Percentiles rank a stretch among this genome's conserved stretches.
Conservation (phyloP, 2,888 invertebrate genomes). For the Heliconius cydno region DNA sequence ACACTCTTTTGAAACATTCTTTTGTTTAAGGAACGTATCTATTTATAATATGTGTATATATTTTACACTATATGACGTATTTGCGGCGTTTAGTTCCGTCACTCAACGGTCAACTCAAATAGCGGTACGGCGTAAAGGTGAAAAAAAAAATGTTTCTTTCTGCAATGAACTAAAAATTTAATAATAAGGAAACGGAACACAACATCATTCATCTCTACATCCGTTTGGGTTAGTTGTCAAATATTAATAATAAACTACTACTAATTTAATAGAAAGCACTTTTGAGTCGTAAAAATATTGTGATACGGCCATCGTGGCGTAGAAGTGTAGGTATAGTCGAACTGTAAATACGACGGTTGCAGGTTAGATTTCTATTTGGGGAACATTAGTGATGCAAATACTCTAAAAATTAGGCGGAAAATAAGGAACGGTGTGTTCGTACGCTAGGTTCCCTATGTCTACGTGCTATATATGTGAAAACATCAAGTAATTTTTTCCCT, state of each 20-base stretch:
- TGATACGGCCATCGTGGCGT: too few species aligned
- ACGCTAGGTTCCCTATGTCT: not conserved
- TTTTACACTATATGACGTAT: not conserved
- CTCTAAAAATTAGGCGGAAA: not conserved
- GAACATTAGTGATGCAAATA: too few species aligned
- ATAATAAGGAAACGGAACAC: not conserved
- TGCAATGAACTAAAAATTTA: not conserved
- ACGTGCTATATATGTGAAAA: too few species aligned
- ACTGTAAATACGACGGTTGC: too few species aligned
- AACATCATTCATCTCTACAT: slow-evolving; percentile 3
- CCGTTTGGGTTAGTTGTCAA: not conserved
- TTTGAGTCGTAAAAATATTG: too few species aligned
- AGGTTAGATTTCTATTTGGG: too few species aligned
- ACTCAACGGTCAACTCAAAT: too few species aligned
- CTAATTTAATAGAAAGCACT: too few species aligned
- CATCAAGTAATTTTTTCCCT: not conserved
- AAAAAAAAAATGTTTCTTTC: too few species aligned
- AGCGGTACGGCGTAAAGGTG: too few species aligned
- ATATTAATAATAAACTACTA: not conserved
- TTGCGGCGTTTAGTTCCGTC: too few species aligned
- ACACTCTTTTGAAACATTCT: slow-evolving; percentile 1
- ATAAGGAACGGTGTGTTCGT: not conserved
- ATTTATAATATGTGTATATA: not conserved
- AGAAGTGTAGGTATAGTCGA: too few species aligned
- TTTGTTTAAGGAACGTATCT: slow-evolving; percentile 5